phyloP scores from a whole-genome alignment of 1,140 invertebrate genomes.

The Thalassaphorura encarpata region DNA sequence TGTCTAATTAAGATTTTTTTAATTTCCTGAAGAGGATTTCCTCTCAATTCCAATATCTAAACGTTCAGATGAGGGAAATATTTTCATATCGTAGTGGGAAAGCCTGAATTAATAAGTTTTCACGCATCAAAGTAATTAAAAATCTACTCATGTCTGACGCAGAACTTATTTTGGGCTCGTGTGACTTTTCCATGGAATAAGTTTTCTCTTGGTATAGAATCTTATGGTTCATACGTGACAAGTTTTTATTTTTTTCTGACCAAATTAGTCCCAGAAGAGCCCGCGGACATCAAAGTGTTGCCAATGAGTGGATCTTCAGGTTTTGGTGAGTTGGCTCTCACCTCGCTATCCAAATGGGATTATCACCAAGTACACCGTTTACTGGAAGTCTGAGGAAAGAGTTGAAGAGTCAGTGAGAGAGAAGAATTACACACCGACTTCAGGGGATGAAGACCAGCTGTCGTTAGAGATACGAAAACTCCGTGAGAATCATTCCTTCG shows the following conservation, averaged over 20 bases:
- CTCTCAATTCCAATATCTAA: too few species aligned
- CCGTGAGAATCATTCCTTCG: constrained; percentile 30
- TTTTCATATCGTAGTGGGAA: too few species aligned
- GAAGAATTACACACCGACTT: neutral
- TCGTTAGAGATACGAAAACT: constrained; percentile 33
- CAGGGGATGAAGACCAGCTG: constrained; percentile 9
- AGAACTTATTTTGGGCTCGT: too few species aligned
- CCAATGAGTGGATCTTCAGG: constrained; percentile 54
- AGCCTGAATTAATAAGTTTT: too few species aligned
- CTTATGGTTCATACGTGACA: neutral
- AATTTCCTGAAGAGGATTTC: too few species aligned
- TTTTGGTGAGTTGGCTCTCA: constrained; percentile 66
- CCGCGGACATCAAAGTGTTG: constrained; percentile 62
- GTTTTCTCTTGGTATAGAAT: too few species aligned
- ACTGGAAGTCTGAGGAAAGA: constrained; percentile 36
- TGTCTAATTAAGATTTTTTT: too few species aligned
- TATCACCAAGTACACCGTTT: constrained; percentile 63
- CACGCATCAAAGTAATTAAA: too few species aligned
- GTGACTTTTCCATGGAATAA: too few species aligned
- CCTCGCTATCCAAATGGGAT: constrained; percentile 60
- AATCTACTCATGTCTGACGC: too few species aligned
- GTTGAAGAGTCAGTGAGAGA: constrained; percentile 8
- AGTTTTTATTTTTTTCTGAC: neutral
- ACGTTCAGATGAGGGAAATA: too few species aligned
- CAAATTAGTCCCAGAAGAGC: constrained; percentile 58